Evolutionary conservation across 2,888 invertebrate genomes (phyloP).

Genomic region (Pristionchus arcanus): DNA sequence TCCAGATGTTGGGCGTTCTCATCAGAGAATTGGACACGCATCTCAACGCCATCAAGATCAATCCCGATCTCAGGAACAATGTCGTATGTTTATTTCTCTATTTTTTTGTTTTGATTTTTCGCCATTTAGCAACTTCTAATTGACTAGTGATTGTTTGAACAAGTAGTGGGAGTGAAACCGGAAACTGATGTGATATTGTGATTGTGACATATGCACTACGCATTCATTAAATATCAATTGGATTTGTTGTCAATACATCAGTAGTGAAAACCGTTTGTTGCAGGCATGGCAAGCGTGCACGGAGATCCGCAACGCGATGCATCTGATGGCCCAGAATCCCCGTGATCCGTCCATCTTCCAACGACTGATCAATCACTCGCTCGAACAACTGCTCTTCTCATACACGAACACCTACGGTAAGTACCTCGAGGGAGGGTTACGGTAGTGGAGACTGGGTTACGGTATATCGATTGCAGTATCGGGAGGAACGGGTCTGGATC

Average conservation of each 20-base stretch:
- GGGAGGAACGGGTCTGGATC: constrained; percentile 58
- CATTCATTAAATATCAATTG: background rate
- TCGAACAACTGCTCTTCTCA: constrained; percentile 53
- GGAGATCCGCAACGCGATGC: constrained; percentile 18
- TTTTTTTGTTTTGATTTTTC: no score
- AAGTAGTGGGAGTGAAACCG: background rate
- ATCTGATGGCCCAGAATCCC: constrained; percentile 34
- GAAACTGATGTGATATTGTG: background rate
- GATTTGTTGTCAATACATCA: background rate
- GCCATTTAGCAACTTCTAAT: background rate
- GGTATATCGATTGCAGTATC: constrained; percentile 39
- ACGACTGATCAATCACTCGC: constrained; percentile 24
- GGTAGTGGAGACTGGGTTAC: background rate
- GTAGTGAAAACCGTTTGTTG: background rate
- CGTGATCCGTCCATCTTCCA: constrained; percentile 43
- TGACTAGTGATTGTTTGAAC: background rate
- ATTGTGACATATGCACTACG: background rate
- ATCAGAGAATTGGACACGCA: constrained; percentile 37
- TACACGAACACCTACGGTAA: constrained; percentile 53
- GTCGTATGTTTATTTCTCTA: background rate
- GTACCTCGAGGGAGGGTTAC: background rate
- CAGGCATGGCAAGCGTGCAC: constrained; percentile 47
- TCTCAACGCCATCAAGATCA: constrained; percentile 45
- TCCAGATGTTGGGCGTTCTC: background rate
- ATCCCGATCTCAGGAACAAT: background rate